Evolutionary conservation across 2,888 invertebrate genomes (phyloP).

Genomic region (Creontiades dilutus): DNA sequence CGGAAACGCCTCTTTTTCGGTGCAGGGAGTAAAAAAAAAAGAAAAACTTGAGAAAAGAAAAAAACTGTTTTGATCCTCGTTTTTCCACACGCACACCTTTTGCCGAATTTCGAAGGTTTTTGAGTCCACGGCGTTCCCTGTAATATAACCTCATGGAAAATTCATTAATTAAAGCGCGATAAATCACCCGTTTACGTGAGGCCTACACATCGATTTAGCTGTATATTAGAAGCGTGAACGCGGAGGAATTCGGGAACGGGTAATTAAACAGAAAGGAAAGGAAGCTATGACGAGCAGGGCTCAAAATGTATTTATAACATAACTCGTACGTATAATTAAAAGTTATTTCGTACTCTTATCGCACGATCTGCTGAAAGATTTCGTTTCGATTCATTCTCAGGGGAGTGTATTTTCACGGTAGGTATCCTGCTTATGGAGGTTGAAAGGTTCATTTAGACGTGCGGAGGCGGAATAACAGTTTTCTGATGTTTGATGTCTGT

Average conservation of each 20-base stretch:
- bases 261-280: slow-evolving; percentile 12
- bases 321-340: slow-evolving; percentile 19
- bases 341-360: not conserved
- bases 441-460: not conserved
- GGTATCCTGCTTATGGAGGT: not conserved
- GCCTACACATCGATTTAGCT: slow-evolving; percentile 18
- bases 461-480: not conserved
- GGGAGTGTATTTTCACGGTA: not conserved
- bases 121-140: slow-evolving; percentile 15
- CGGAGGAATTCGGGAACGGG: slow-evolving; percentile 16
- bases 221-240: slow-evolving; percentile 4
- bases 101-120: slow-evolving; percentile 53
- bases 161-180: slow-evolving; percentile 54
- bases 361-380: slow-evolving; percentile 26
- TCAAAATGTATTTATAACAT: slow-evolving; percentile 9
- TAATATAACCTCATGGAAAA: slow-evolving; percentile 50
- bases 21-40: not conserved
- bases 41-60: not conserved
- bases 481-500: not conserved
- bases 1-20: slow-evolving; percentile 53
- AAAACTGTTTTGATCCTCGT: not conserved
- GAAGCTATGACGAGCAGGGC: slow-evolving; percentile 5
- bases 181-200: slow-evolving; percentile 54
- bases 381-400: not conserved
- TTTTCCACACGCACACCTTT: slow-evolving; percentile 34